Base-by-base conservation (phyloP, 1,140 invertebrate species). In the Drosophila grimshawi region DNA sequence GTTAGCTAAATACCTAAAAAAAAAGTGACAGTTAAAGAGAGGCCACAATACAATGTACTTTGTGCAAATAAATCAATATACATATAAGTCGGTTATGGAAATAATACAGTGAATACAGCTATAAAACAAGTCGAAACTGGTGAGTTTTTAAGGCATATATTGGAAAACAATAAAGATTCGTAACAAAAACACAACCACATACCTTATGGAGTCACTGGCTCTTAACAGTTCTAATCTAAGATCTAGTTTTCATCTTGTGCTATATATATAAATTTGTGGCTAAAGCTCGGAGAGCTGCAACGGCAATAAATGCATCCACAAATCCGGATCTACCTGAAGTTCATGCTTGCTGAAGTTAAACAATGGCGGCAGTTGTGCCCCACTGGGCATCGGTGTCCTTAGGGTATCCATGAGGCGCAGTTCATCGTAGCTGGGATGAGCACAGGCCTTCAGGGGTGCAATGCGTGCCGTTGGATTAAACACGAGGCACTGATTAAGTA, bases 341-440 rank as follows among this genome's bases (percentile, higher is more conserved):
- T 85, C 81, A 7, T 59, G 49, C 2, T 33, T 4, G 51, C 29
- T 63, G n/a, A 86, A 86, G 51, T 86, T 76, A 10, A 86, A 86
- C 6, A 86, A 37, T 0, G 62, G 35, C 3, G 81, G 81, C 29
- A 82, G 11, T 0, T 7, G 27, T 4, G 51, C 4, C 0, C 76
- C 76, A 62, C 82, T 86, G 11, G 81, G 81, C 81, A 86, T 81
- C 0, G 0, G n/a, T 0, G 1, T 27, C 3, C 7, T 29, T 11
- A 76, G 10, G 4, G 76, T 7, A 1, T 76, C 75, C 81, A 85
- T 85, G 29, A 41, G 30, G 19, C 82, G 74, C 7, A 86, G 63
- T 7, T 64, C 55, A 32, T 86, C 61, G 27, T 63, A 88, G 41
- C 46, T 37, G 5, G 6, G 0, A 29, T 86, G 78, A 0, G 75